phyloP scores from a whole-genome alignment of 2,797 vertebrate genomes.

The Poecilia picta region DNA sequence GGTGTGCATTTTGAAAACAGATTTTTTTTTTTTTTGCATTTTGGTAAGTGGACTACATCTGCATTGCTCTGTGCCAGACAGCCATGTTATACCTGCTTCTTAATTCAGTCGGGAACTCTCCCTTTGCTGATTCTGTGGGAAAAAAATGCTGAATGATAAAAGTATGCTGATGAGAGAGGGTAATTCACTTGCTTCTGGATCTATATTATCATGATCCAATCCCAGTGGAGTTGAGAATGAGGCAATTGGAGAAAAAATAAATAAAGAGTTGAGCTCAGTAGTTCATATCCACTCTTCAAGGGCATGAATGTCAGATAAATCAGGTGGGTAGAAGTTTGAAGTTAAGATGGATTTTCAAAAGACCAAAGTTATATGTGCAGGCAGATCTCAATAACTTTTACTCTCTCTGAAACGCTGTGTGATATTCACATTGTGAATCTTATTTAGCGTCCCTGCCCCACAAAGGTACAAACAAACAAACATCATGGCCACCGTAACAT shows the following conservation, averaged over 20 bases:
- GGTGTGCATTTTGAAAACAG: constrained; percentile 31
- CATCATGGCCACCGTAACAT: no score
- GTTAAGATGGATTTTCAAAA: background rate
- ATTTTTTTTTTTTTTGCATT: constrained; percentile 37
- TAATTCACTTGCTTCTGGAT: constrained; percentile 1
- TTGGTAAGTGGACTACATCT: constrained; percentile 42
- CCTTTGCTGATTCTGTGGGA: constrained; percentile 8
- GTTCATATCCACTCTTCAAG: background rate
- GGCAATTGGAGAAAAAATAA: background rate
- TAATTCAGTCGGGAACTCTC: constrained; percentile 5
- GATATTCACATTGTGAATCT: background rate
- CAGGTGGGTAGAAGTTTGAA: background rate
- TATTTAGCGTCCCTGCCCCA: no score
- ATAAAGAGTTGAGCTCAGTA: background rate
- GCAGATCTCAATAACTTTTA: background rate
- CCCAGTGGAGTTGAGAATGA: background rate
- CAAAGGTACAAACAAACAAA: no score
- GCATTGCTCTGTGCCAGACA: constrained; percentile 8
- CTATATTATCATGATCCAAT: constrained; percentile 11
- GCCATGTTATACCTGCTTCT: constrained; percentile 13
- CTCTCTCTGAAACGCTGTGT: background rate
- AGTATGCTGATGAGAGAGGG: constrained; percentile 13
- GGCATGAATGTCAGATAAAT: background rate
- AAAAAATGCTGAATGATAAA: constrained; percentile 9
- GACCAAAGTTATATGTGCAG: background rate